Evolutionary conservation across 2,888 invertebrate species (phyloP), one percentile per base, ranked within the genome.

Genomic region (Cetonia aurata): DNA sequence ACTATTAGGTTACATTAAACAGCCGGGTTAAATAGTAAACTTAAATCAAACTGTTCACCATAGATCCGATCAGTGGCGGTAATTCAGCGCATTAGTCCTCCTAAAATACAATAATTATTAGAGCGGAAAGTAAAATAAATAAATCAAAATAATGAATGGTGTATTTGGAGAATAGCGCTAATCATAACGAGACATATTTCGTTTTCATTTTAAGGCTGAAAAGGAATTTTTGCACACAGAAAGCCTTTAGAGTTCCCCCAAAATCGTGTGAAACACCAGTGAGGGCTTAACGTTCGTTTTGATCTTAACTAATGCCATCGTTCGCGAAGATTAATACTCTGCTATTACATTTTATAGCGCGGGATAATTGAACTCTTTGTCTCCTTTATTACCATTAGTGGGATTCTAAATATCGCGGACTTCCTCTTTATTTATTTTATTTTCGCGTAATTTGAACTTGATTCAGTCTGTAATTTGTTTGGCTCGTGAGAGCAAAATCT

Each of bases 341-440:
- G 69, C 74, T 71, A 74, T 73, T 73, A 73, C 69, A 74, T 60
- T 73, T 70, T 71, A 71, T 72, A 70, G 70, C 72, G 50, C 48
- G 67, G 69, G 72, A 72, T 74, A 74, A 74, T 74, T 72, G 74
- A 74, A 74, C 72, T 72, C 72, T 72, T 74, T 74, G 74, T 74
- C 71, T 72, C 70, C 71, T 74, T 74, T 71, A 73, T 74, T 71
- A 71, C 70, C 72, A 70, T 68, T 71, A 74, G 71, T 68, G 56
- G 48, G 67, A 68, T 70, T 70, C 72, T 74, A 73, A 74, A 74
- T 72, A 69, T 69, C 69, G n/a, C 31, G 67, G 66, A 17, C 41
- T 17, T 66, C 37, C 69, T 17, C 48, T 66, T 60, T 62, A 46
- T 65, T 53, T 62, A 55, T 13, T 57, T 17, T 42, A 50, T 46